A percentile compares a stretch with the other conserved stretches of the same genome.
phyloP scores from a whole-genome alignment of 2,113 vertebrate genomes.

The Miniopterus natalensis region DNA sequence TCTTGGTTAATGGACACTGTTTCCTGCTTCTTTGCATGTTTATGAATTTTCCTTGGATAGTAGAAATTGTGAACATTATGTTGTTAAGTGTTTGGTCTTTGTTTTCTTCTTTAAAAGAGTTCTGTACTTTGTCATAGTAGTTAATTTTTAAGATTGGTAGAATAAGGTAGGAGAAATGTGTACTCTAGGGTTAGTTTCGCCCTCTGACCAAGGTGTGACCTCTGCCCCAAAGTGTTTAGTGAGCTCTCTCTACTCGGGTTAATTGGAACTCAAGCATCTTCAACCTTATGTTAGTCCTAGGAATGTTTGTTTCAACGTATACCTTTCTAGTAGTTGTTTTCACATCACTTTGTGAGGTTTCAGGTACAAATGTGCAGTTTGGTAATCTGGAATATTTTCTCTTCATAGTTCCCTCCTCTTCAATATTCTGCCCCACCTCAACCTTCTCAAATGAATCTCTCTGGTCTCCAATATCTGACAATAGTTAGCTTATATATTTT shows the following conservation, averaged over 20 bases:
- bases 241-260: background rate
- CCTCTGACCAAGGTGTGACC: background rate
- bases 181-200: background rate
- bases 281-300: background rate
- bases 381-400: background rate
- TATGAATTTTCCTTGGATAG: background rate
- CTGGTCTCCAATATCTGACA: background rate
- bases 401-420: background rate
- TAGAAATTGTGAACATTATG: background rate
- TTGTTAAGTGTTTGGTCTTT: background rate
- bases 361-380: background rate
- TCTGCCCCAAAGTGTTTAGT: background rate
- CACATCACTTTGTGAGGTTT: background rate
- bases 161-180: background rate
- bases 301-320: background rate
- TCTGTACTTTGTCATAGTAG: background rate
- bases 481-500: background rate
- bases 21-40: background rate
- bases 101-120: background rate
- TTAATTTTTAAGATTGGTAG: background rate
- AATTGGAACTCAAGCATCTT: background rate
- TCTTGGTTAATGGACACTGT: background rate
- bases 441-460: background rate
- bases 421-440: background rate
- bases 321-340: background rate